Evolutionary conservation across 2,888 invertebrate species (phyloP), one percentile per base, ranked within the genome.

Genomic region (Polymixis lichenea): DNA sequence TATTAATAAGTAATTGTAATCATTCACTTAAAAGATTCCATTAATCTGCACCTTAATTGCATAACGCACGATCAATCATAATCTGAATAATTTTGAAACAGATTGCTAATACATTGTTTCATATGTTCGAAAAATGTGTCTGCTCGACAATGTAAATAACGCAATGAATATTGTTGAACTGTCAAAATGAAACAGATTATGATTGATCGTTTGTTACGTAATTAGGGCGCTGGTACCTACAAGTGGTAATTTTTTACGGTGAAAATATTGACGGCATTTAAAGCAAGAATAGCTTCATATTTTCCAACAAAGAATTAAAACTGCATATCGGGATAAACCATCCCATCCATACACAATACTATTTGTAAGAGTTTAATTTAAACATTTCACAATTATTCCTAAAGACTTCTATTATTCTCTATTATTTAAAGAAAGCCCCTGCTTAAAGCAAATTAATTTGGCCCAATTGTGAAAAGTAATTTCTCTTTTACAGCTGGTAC

Each of bases 401-500:
- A 17, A 55, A 19, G 1, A 22, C 38, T 58, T 11, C 25, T 3
- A 7, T 4, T 19, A 25, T 19, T 11, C 17, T 17, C 9, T 5
- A 38, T 1, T 62, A n/a, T 53, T 28, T 58, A 6, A 53, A 11
- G 1, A 46, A 69, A 77, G 5, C 1, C 15, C 9, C 2, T n/a
- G 13, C 0, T n/a, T 9, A 17, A 49, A n/a, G 19, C 4, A 32
- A n/a, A 25, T 19, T 0, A n/a, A 3, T 19, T 43, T 15, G 4
- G 9, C 9, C 22, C 6, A 15, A 25, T 17, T 9, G 0, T 49
- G 7, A 38, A n/a, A 13, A 0, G n/a, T 17, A 56, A 17, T 55
- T 51, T 56, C 0, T 60, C 0, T 51, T 5, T 90, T 90, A 7
- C 95, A 99, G 98, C 77, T 99, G 98, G 97, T 99, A 98, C 95